Conservation (phyloP, 92 coral and sea anemone species). For the Parazoanthus atlanticus region DNA sequence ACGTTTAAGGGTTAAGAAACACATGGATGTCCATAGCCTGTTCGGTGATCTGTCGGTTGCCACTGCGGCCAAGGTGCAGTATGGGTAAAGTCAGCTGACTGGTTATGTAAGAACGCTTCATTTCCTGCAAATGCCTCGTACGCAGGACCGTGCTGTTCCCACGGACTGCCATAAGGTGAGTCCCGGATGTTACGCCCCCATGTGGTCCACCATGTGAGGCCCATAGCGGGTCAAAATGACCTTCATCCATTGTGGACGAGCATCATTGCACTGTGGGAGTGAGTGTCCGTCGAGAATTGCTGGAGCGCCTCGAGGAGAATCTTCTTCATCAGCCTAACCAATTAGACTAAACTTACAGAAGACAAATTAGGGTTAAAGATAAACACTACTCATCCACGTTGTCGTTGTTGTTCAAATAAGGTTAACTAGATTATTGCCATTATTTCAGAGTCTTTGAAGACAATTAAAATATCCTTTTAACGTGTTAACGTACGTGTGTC, state of each 20-base stretch:
- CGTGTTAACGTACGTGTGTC: no score
- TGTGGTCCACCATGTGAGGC: background rate
- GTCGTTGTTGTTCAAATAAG: no score
- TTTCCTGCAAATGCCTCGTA: background rate
- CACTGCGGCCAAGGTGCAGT: background rate
- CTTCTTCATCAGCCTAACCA: background rate
- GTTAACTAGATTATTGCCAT: no score
- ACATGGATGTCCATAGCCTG: background rate
- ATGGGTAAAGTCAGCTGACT: background rate
- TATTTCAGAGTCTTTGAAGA: no score
- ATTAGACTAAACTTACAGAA: background rate
- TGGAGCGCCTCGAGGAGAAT: background rate
- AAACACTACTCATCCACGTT: background rate
- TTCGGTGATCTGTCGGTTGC: background rate
- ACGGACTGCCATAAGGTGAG: background rate
- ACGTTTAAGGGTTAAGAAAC: no score
- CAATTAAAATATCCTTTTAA: no score
- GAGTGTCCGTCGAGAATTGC: background rate
- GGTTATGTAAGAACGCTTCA: background rate
- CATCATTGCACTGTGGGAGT: background rate
- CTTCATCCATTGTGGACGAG: background rate
- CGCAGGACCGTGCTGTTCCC: background rate
- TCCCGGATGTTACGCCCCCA: background rate
- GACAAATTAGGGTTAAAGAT: background rate
- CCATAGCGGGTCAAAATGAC: background rate